Conservation (phyloP, 1,140 invertebrate species). For the Drosophila rufa region DNA sequence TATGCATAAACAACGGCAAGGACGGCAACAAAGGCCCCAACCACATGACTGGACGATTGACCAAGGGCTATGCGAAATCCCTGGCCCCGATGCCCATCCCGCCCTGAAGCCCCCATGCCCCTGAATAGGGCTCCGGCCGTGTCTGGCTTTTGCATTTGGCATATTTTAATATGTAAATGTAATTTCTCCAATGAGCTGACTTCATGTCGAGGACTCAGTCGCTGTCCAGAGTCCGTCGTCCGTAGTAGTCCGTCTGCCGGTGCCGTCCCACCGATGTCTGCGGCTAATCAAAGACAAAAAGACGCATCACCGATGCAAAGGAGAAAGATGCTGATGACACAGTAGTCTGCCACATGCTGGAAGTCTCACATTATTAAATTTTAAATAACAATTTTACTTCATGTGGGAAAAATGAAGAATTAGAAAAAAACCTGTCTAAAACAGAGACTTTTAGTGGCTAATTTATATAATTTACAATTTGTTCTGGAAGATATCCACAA, state of each 20-base stretch:
- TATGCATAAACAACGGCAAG: slow-evolving; percentile 59
- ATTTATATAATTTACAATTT: too few relatives aligned
- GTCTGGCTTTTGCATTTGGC: slow-evolving; percentile 66
- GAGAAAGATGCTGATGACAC: slow-evolving; percentile 24
- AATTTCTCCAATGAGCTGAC: slow-evolving; percentile 81
- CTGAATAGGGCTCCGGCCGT: slow-evolving; percentile 12
- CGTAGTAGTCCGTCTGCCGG: slow-evolving; percentile 14
- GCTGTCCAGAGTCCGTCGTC: neutral
- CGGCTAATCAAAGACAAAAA: slow-evolving; percentile 78
- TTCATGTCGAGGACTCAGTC: slow-evolving; percentile 27
- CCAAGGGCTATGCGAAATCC: slow-evolving; percentile 51
- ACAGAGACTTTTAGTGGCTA: neutral
- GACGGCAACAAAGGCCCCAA: slow-evolving; percentile 61
- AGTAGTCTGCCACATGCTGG: slow-evolving; percentile 9
- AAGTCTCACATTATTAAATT: neutral
- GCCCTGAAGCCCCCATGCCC: slow-evolving; percentile 1
- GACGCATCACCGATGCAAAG: slow-evolving; percentile 39
- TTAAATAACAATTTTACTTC: neutral
- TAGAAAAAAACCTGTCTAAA: neutral
- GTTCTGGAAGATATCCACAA: too few relatives aligned
- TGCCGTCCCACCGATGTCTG: slow-evolving; percentile 50
- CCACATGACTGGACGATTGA: slow-evolving; percentile 69
- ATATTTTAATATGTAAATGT: slow-evolving; percentile 84
- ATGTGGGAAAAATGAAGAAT: too few relatives aligned
- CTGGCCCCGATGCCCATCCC: slow-evolving; percentile 6